phyloP scores from a whole-genome alignment of 2,113 vertebrate species.

The Aramus guarauna region DNA sequence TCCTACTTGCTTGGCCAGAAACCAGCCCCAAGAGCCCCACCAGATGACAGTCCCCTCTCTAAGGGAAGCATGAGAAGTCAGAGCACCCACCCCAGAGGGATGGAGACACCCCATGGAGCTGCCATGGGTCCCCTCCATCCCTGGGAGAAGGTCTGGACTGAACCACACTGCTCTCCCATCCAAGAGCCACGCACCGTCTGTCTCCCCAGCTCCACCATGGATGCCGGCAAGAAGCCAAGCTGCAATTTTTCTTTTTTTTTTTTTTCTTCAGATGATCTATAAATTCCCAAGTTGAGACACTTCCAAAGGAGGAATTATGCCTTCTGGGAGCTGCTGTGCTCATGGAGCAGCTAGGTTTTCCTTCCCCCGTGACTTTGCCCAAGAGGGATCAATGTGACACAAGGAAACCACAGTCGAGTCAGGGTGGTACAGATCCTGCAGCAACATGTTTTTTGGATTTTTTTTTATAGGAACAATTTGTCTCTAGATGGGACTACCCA shows the following conservation, averaged over 20 bases:
- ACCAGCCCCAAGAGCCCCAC: neutral
- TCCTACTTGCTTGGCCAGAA: neutral
- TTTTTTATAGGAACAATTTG: neutral
- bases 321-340: neutral
- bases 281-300: conserved; percentile 27
- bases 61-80: neutral
- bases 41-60: neutral
- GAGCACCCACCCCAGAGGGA: neutral
- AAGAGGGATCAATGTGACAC: neutral
- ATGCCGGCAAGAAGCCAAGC: neutral
- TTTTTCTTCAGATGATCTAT: neutral
- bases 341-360: neutral
- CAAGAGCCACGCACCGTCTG: neutral
- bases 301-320: neutral
- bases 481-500: neutral
- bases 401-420: neutral
- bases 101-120: accelerated
- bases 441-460: accelerated
- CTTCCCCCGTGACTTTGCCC: neutral
- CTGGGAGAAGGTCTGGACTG: neutral
- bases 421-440: neutral
- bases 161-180: neutral
- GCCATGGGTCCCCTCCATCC: neutral
- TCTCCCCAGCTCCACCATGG: neutral
- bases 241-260: neutral